Percentiles rank a stretch among this genome's conserved stretches.
Conservation (phyloP, 2,797 vertebrate species). For the Schizopygopsis malacanthus region DNA sequence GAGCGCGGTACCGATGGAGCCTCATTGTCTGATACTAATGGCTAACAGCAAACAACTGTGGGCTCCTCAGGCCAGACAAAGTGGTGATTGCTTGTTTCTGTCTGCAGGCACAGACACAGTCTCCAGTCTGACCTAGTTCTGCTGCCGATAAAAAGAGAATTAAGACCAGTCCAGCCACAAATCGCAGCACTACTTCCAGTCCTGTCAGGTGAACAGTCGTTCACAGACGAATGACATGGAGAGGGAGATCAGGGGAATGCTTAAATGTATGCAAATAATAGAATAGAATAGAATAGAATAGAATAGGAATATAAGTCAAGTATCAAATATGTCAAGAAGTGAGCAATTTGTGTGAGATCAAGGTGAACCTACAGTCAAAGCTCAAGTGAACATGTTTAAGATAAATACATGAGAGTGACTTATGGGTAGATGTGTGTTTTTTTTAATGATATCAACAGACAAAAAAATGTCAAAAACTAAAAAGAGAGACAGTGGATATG, state of each 20-base stretch:
- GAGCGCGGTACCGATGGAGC: slow-evolving; percentile 22
- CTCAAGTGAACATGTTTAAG: not conserved
- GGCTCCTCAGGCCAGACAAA: slow-evolving; percentile 34
- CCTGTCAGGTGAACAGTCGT: slow-evolving; percentile 21
- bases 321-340: not conserved
- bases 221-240: not conserved
- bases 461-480: not conserved
- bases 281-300: not conserved
- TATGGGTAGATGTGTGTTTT: not conserved
- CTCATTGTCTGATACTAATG: slow-evolving; percentile 46
- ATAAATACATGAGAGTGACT: not conserved
- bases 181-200: slow-evolving; percentile 24
- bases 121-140: slow-evolving; percentile 59
- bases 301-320: not conserved
- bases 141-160: slow-evolving; percentile 48
- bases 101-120: slow-evolving; percentile 44
- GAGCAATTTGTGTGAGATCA: not conserved
- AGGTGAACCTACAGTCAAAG: not conserved
- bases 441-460: not conserved
- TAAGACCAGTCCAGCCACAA: slow-evolving; percentile 31
- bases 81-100: slow-evolving; percentile 40
- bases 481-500: not conserved
- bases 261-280: not conserved
- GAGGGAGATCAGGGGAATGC: slow-evolving; percentile 12
- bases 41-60: slow-evolving; percentile 33